These are phyloP conservation scores for Trichomycterus rosablanca DNA, from an alignment of 2,113 vertebrate species.

Conservation along the genomic window DNA sequence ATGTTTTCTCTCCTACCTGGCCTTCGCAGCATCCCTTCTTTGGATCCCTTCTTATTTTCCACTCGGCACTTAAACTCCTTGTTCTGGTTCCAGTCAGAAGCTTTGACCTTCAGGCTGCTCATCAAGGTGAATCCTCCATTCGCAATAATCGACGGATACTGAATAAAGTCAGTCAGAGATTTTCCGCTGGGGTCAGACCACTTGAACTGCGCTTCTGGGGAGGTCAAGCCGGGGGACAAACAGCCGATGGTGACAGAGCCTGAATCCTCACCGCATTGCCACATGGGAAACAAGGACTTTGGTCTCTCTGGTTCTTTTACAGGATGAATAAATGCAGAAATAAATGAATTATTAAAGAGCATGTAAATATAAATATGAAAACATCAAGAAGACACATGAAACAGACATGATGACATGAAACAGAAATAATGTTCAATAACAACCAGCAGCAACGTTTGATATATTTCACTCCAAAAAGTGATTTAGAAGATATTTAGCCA, in stretches of 20 bases:
- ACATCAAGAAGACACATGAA: too few relatives aligned
- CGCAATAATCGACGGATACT: slow-evolving; percentile 9
- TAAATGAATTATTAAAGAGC: background rate
- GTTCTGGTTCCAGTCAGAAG: fast-evolving
- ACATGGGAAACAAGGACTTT: slow-evolving; percentile 50
- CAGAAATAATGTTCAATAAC: too few relatives aligned
- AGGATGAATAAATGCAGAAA: background rate
- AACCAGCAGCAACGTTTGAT: too few relatives aligned
- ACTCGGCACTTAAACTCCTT: slow-evolving; percentile 41
- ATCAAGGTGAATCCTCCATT: slow-evolving; percentile 19
- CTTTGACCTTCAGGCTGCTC: slow-evolving; percentile 45
- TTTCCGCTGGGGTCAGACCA: slow-evolving; percentile 34
- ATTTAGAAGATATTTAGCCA: too few relatives aligned
- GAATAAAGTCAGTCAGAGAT: background rate
- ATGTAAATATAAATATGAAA: too few relatives aligned
- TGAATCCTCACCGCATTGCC: slow-evolving; percentile 28
- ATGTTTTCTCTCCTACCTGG: background rate
- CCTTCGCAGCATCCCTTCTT: background rate
- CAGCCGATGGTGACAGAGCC: background rate
- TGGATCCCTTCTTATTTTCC: fast-evolving
- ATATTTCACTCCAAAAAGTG: too few relatives aligned
- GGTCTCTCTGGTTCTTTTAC: slow-evolving; percentile 8
- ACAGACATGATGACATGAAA: too few relatives aligned
- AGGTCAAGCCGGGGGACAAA: slow-evolving; percentile 55
- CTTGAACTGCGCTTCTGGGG: slow-evolving; percentile 40